Evolutionary conservation across 2,888 invertebrate genomes (phyloP).

Genomic region (Nomada ruficornis): DNA sequence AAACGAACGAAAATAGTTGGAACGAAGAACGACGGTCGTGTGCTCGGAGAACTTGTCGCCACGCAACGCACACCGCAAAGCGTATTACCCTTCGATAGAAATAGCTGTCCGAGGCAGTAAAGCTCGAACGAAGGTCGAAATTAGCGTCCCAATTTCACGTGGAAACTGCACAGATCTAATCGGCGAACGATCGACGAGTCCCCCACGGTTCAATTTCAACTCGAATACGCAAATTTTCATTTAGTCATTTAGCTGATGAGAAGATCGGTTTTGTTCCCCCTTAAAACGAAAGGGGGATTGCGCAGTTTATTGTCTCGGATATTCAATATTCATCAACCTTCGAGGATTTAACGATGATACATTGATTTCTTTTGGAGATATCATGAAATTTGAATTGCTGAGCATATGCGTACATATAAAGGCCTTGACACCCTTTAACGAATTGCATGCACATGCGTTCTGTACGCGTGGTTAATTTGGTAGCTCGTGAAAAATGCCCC

Average conservation of each 20-base stretch:
- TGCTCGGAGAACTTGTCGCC: not conserved
- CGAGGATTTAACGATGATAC: not conserved
- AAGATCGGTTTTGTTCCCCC: not conserved
- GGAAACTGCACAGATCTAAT: not conserved
- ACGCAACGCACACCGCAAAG: conserved; percentile 9
- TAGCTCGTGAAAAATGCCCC: not conserved
- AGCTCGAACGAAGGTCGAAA: not conserved
- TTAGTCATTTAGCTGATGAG: conserved; percentile 38
- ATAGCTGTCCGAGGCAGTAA: not conserved
- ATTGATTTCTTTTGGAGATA: not conserved
- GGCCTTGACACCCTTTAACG: not conserved
- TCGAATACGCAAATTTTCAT: conserved; percentile 22
- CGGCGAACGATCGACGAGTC: not conserved
- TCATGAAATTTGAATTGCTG: not conserved
- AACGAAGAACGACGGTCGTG: conserved; percentile 7
- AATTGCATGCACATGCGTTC: not conserved
- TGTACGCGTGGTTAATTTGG: not conserved
- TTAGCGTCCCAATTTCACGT: not conserved
- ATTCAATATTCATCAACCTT: not conserved
- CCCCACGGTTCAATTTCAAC: not conserved
- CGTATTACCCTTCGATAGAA: conserved; percentile 7
- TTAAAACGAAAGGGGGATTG: not conserved
- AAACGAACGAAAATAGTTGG: conserved; percentile 14
- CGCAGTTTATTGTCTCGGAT: not conserved
- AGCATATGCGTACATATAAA: not conserved